phyloP scores from a whole-genome alignment of 2,797 vertebrate genomes.

The Oreortyx pictus region DNA sequence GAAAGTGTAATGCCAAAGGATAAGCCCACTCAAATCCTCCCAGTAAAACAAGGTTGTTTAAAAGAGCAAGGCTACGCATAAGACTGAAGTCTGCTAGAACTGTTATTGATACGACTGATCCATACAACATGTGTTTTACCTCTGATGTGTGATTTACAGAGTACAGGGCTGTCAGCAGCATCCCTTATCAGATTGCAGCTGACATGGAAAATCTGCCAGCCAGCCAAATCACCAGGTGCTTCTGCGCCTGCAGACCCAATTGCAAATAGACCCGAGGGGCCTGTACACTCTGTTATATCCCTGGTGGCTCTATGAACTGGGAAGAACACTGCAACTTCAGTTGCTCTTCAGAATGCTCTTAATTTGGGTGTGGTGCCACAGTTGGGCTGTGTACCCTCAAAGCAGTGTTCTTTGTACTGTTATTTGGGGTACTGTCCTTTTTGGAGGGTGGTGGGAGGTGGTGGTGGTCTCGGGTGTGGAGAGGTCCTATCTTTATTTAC shows the following conservation, averaged over 20 bases:
- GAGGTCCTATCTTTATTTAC: conserved; percentile 57
- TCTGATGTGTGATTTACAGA: neutral
- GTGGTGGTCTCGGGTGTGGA: too few relatives aligned
- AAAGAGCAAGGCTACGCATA: neutral
- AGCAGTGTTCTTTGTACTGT: neutral
- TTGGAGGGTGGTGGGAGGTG: neutral
- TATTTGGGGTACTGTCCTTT: neutral
- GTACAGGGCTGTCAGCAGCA: neutral
- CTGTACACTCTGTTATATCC: neutral
- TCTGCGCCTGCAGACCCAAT: neutral
- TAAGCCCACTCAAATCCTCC: neutral
- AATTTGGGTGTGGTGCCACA: neutral
- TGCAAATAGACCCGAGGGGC: neutral
- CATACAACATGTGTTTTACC: neutral
- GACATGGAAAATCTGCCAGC: neutral
- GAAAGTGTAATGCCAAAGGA: neutral
- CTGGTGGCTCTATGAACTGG: neutral
- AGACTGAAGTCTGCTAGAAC: neutral
- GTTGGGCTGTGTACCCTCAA: neutral
- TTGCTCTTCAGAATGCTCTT: neutral
- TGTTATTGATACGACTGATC: neutral
- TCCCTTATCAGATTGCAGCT: neutral
- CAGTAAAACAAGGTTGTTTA: neutral
- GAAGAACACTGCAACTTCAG: neutral
- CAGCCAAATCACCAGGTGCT: neutral